Base-by-base conservation (phyloP, 1,140 invertebrate genomes). In the Camponotus vicinus region DNA sequence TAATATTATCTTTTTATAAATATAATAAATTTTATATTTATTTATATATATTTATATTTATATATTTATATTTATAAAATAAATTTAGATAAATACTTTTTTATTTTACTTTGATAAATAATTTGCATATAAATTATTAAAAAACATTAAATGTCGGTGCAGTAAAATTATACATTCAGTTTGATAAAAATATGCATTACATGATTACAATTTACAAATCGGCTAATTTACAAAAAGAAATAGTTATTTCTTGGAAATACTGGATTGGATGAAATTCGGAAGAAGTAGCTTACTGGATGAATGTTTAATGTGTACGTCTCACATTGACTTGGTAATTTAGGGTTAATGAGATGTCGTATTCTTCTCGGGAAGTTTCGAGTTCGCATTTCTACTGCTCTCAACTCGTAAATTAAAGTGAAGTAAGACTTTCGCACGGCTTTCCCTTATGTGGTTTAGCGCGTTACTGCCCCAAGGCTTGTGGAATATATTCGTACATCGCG, bases 341-440 rank as follows among this genome's bases (percentile, higher is more conserved):
- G 55, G 27, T 73, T 83, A 83, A 83, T 83, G 69, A 83, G 67
- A 83, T 75, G 69, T 83, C 45, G 55, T 75, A 83, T 83, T 83
- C 67, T 83, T 83, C 55, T 73, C 79, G 73, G 57, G 32, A 75
- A 83, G 55, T 83, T 83, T 83, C 69, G 32, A 49, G 45, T 37
- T 75, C 55, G 49, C 49, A 13, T 75, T 75, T 55, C 69, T 61
- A 34, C 67, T 49, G 37, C 40, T 83, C 67, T 45, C 11, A 75
- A 83, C 69, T 83, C 79, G 69, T 83, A 83, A 83, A 83, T 83
- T 83, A 83, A 83, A 57, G 55, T 83, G 73, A 83, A 83, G 79
- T 83, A 83, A 83, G 69, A 83, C 69, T 83, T 83, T 83, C 69
- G 79, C 69, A 83, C 79, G 27, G 79, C 32, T 83, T 75, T 83